Evolutionary conservation across 2,797 vertebrate species (phyloP).

Genomic region (Thalassophryne amazonica): DNA sequence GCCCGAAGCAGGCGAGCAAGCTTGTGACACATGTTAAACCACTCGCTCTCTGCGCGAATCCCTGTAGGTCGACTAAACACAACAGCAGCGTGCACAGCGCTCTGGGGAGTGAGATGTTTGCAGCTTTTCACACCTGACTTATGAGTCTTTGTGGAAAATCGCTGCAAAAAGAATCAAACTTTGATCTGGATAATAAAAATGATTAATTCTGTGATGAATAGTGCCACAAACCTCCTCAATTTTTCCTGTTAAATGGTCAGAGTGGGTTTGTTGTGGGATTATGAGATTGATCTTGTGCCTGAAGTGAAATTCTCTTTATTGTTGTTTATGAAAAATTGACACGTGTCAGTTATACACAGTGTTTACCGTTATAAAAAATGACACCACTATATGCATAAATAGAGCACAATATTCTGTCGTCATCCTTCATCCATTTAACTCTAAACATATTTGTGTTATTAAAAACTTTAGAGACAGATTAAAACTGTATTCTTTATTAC

Average conservation of each 20-base stretch:
- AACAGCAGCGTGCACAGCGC: slow-evolving; percentile 1
- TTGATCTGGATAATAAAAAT: slow-evolving; percentile 50
- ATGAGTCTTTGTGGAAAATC: slow-evolving; percentile 34
- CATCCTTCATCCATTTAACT: too few species aligned
- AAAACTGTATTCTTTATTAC: too few species aligned
- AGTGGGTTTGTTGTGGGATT: slow-evolving; percentile 58
- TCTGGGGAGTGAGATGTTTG: slow-evolving; percentile 36
- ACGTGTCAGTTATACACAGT: neutral
- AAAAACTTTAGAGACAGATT: too few species aligned
- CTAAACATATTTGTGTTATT: too few species aligned
- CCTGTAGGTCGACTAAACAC: slow-evolving; percentile 21
- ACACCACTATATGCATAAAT: too few species aligned
- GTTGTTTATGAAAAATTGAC: slow-evolving; percentile 44
- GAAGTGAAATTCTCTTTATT: slow-evolving; percentile 26
- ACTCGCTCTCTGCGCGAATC: slow-evolving; percentile 6
- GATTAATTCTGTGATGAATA: slow-evolving; percentile 38
- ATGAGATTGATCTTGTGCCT: slow-evolving; percentile 55
- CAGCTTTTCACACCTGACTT: slow-evolving; percentile 41
- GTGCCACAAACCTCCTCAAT: slow-evolving; percentile 15
- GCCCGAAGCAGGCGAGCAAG: slow-evolving; percentile 29
- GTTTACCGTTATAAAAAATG: neutral
- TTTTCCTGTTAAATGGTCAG: slow-evolving; percentile 16
- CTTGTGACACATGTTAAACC: slow-evolving; percentile 22
- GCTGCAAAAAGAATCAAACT: slow-evolving; percentile 26
- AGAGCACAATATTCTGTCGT: too few species aligned